A percentile compares a stretch with the other conserved stretches of the same genome.
phyloP scores from a whole-genome alignment of 64 coral and sea anemone genomes.

The Acropora tenuis region DNA sequence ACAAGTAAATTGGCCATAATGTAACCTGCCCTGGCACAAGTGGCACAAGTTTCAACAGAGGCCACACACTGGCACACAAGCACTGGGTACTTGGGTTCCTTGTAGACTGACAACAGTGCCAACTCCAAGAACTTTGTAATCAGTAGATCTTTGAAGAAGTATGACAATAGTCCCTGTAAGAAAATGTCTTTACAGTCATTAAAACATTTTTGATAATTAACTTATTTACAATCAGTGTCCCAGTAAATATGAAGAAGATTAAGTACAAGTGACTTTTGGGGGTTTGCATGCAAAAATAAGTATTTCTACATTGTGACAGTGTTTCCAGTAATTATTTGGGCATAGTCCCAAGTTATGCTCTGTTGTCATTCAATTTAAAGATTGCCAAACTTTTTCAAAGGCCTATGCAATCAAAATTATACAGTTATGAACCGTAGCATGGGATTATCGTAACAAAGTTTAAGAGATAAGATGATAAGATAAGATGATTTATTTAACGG shows the following conservation, averaged over 20 bases:
- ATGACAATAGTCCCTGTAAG: constrained; percentile 34
- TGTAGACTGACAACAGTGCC: constrained; percentile 28
- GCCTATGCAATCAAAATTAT: too few relatives aligned
- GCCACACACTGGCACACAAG: constrained; percentile 29
- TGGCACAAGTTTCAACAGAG: constrained; percentile 52
- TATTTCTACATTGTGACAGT: neutral
- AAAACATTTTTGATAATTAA: constrained; percentile 8
- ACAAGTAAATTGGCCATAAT: constrained; percentile 35
- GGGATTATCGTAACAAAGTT: too few relatives aligned
- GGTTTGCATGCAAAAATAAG: neutral
- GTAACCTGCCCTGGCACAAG: constrained; percentile 21
- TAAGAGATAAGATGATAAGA: too few relatives aligned
- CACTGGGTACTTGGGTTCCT: constrained; percentile 38
- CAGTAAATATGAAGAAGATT: constrained; percentile 16
- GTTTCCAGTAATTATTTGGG: neutral
- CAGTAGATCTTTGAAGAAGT: constrained; percentile 16
- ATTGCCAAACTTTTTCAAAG: too few relatives aligned
- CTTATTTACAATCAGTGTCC: constrained; percentile 4
- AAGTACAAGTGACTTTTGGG: neutral
- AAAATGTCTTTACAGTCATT: neutral
- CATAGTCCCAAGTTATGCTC: too few relatives aligned
- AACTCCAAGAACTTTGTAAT: constrained; percentile 64
- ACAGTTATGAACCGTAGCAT: too few relatives aligned
- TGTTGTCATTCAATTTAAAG: too few relatives aligned
- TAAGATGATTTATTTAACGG: too few relatives aligned